Evolutionary conservation across 2,113 vertebrate genomes (phyloP), one percentile per base, ranked within the genome.

Genomic region (Charadrius vociferus): DNA sequence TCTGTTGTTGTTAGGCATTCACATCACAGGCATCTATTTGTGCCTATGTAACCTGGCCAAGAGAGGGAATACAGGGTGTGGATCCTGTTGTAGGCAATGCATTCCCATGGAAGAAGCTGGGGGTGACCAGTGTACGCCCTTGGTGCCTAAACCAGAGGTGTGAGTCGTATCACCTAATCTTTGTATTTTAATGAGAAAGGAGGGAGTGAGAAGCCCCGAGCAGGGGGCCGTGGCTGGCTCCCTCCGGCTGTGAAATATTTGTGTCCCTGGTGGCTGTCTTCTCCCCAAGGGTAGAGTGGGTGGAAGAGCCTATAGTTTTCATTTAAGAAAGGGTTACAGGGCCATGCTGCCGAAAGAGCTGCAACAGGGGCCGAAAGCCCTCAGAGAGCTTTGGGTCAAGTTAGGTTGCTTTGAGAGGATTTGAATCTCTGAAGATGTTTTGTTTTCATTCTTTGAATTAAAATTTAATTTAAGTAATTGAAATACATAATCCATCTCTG

Each of bases 401-500:
- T 85, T 66, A 95, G 91, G 77, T 89, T 96, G 80, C 32, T 96
- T 63, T 89, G 26, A 58, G 21, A 96, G 92, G 87, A 82, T 93
- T 94, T 90, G 49, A 39, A 86, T 92, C 66, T 86, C 81, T 86
- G 71, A 66, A 88, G 78, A 95, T 96, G 92, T 96, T 96, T 97
- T 93, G 87, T 61, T 97, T 96, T 95, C 93, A 88, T 94, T 95
- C 87, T 93, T 88, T 90, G 84, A 93, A 94, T 97, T 96, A 96
- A 96, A 96, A 90, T 94, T 97, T 95, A 95, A 96, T 97, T 95
- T 91, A 90, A 94, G 93, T 97, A 90, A 86, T 91, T 94, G 53
- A 85, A 94, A 87, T 90, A 32, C 49, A 93, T 94, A 95, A 95
- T 95, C 94, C 37, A 0, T 47, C 86, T 95, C 94, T 11, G 37